Evolutionary conservation across 2,888 invertebrate genomes (phyloP).

Genomic region (Embidobia sp.): DNA sequence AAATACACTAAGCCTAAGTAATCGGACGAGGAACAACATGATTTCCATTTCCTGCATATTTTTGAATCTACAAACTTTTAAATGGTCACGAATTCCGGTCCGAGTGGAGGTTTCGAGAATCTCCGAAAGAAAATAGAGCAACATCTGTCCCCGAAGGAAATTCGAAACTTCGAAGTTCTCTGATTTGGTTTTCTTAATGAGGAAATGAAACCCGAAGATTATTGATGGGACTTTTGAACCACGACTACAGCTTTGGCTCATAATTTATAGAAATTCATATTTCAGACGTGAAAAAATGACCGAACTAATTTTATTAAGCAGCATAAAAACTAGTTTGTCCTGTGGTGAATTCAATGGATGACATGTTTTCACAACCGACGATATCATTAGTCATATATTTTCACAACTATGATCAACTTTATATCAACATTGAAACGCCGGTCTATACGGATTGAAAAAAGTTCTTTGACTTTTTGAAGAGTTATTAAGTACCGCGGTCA

Average conservation of each 20-base stretch:
- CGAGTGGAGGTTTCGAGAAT: background rate
- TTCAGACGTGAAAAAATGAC: background rate
- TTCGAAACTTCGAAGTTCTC: conserved; percentile 27
- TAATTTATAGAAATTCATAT: background rate
- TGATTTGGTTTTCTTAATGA: conserved; percentile 2
- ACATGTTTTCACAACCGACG: background rate
- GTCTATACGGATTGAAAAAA: too few relatives aligned
- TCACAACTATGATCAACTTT: background rate
- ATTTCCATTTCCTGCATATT: too few relatives aligned
- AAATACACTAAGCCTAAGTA: too few relatives aligned
- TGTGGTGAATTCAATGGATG: background rate
- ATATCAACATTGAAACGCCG: background rate
- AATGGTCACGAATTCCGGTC: too few relatives aligned
- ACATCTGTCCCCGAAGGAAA: conserved; percentile 41
- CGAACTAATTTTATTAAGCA: background rate
- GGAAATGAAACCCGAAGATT: conserved; percentile 11
- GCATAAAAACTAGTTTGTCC: background rate
- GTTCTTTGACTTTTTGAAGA: too few relatives aligned
- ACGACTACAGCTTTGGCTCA: background rate
- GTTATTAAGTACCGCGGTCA: too few relatives aligned
- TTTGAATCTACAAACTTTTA: too few relatives aligned
- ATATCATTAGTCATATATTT: background rate
- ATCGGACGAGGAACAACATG: too few relatives aligned
- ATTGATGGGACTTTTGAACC: conserved; percentile 9
- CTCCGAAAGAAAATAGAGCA: background rate